Percentiles rank a stretch among this genome's conserved stretches.
These are phyloP conservation scores for Drosophila tani DNA, from an alignment of 1,140 invertebrate genomes.

Conservation along the genomic window DNA sequence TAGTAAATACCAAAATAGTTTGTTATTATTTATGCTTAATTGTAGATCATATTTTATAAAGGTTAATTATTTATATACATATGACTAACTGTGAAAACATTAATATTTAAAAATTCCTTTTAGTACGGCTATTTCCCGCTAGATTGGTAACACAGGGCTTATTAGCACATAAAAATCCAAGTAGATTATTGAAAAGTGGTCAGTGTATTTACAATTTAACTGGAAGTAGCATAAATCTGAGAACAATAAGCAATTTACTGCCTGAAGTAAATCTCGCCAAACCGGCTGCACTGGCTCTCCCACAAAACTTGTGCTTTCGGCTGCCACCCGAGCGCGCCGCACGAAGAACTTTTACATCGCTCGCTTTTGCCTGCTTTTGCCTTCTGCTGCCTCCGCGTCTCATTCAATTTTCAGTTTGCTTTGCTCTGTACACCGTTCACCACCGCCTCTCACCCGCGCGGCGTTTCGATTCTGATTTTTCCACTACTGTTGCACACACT, in stretches of 20 bases:
- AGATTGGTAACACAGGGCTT: neutral
- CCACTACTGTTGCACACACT: conserved; percentile 76
- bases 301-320: conserved; percentile 38
- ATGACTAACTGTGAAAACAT: too few relatives aligned
- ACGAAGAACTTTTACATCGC: conserved; percentile 74
- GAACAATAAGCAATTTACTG: neutral
- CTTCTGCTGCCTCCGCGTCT: conserved; percentile 73
- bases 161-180: neutral
- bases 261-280: conserved; percentile 10
- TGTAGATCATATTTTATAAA: neutral
- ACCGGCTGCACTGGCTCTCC: conserved; percentile 28
- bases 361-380: conserved; percentile 52
- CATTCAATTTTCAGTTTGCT: conserved; percentile 77
- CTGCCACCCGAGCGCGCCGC: conserved; percentile 45
- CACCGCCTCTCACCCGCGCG: conserved; percentile 80
- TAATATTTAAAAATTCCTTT: too few relatives aligned
- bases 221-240: neutral
- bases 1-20: neutral
- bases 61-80: neutral
- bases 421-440: conserved; percentile 74
- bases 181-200: neutral
- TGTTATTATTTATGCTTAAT: neutral
- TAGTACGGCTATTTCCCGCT: neutral
- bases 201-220: neutral
- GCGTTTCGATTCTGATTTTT: conserved; percentile 78